These are phyloP conservation scores for Sclerodermus sp. DNA, from an alignment of 2,888 invertebrate genomes.

Conservation along the genomic window DNA sequence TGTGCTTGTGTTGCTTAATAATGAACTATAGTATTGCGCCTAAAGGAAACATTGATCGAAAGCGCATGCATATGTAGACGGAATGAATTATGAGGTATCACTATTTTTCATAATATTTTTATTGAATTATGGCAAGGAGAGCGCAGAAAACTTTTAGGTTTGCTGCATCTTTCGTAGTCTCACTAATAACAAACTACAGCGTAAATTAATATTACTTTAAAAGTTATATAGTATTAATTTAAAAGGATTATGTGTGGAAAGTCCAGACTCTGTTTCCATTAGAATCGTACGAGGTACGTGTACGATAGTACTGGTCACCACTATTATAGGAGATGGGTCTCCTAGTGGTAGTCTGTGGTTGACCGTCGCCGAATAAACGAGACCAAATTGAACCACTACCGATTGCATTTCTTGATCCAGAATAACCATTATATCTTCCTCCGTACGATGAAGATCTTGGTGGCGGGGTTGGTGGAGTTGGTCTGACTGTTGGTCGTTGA, in stretches of 20 bases:
- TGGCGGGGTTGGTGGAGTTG: conserved; percentile 39
- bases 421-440: conserved; percentile 29
- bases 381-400: conserved; percentile 38
- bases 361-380: conserved; percentile 30
- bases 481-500: conserved; percentile 10
- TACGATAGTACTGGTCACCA: conserved; percentile 38
- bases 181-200: no score
- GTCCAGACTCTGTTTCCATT: conserved; percentile 50
- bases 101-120: no score
- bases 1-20: no score
- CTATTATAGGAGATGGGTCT: conserved; percentile 24
- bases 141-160: no score
- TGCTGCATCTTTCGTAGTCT: no score
- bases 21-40: no score
- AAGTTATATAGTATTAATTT: no score
- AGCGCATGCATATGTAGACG: no score
- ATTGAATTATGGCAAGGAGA: not conserved
- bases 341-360: conserved; percentile 23
- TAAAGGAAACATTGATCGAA: no score
- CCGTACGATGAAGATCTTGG: conserved; percentile 40
- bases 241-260: conserved; percentile 21
- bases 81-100: no score
- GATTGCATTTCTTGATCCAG: conserved; percentile 40
- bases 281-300: conserved; percentile 39
- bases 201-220: no score